A percentile compares a stretch with the other conserved stretches of the same genome.
These are phyloP conservation scores for Drosophila quinaria DNA, from an alignment of 2,888 invertebrate genomes.

Conservation along the genomic window DNA sequence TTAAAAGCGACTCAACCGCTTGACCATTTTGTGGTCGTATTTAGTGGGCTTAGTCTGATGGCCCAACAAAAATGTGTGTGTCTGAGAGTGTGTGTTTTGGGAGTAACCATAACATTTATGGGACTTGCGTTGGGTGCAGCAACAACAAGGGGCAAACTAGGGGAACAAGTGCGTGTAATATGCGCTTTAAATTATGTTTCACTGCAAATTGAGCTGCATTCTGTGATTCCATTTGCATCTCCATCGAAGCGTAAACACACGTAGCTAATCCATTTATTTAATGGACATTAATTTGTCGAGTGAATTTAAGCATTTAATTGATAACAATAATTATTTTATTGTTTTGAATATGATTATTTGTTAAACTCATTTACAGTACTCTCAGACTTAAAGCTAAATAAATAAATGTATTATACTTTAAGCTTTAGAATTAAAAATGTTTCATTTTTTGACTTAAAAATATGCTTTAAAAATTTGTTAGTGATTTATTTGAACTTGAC, in stretches of 20 bases:
- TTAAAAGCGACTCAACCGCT: constrained; percentile 70
- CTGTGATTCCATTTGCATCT: constrained; percentile 16
- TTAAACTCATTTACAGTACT: too few relatives aligned
- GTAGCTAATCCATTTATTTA: constrained; percentile 14
- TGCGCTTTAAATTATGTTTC: constrained; percentile 49
- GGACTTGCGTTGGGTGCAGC: constrained; percentile 42
- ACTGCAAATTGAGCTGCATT: constrained; percentile 22
- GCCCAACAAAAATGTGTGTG: neutral
- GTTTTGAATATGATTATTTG: neutral
- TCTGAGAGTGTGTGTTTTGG: constrained; percentile 14
- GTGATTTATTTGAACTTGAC: neutral
- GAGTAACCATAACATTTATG: constrained; percentile 55
- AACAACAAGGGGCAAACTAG: constrained; percentile 14
- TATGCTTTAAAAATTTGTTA: neutral
- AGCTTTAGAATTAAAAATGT: neutral
- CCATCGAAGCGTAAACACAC: constrained; percentile 5
- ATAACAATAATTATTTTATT: constrained; percentile 9
- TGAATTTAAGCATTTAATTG: constrained; percentile 7
- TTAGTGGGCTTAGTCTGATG: constrained; percentile 35
- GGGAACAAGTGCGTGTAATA: constrained; percentile 47
- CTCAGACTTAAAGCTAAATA: too few relatives aligned
- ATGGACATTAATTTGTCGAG: constrained; percentile 7
- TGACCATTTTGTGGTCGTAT: constrained; percentile 60
- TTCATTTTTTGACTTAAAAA: neutral
- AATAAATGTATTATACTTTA: neutral